Percentiles rank a stretch among this genome's conserved stretches.
Conservation (phyloP, 2,113 vertebrate species). For the Gadus chalcogrammus region DNA sequence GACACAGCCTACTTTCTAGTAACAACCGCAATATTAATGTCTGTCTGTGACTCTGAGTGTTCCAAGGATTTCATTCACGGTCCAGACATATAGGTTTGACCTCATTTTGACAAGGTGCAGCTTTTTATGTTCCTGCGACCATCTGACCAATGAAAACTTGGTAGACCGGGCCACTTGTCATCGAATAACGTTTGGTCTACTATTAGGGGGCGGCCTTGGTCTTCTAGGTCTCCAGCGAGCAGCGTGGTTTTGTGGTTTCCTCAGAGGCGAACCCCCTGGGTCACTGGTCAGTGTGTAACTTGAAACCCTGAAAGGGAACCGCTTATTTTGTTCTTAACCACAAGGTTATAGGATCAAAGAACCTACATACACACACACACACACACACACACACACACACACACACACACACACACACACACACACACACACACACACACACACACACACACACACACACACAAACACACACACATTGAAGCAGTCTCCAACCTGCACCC, state of each 20-base stretch:
- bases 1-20: too few species aligned
- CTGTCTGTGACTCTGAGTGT: too few species aligned
- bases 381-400: conserved; percentile 11
- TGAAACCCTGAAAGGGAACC: conserved; percentile 11
- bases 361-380: neutral
- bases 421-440: neutral
- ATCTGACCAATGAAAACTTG: neutral
- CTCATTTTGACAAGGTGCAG: too few species aligned
- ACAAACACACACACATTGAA: neutral
- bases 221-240: neutral
- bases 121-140: too few species aligned
- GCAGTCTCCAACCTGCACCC: neutral
- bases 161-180: too few species aligned
- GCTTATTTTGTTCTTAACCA: neutral
- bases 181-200: too few species aligned
- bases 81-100: too few species aligned
- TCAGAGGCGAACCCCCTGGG: neutral
- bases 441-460: conserved; percentile 6
- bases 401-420: conserved; percentile 5
- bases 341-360: neutral
- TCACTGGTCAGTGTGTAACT: conserved; percentile 8
- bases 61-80: too few species aligned
- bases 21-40: too few species aligned
- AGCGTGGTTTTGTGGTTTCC: conserved; percentile 1
- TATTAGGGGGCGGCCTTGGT: too few species aligned